These are phyloP conservation scores for Istiophorus platypterus DNA, from an alignment of 2,113 vertebrate genomes.

Conservation along the genomic window DNA sequence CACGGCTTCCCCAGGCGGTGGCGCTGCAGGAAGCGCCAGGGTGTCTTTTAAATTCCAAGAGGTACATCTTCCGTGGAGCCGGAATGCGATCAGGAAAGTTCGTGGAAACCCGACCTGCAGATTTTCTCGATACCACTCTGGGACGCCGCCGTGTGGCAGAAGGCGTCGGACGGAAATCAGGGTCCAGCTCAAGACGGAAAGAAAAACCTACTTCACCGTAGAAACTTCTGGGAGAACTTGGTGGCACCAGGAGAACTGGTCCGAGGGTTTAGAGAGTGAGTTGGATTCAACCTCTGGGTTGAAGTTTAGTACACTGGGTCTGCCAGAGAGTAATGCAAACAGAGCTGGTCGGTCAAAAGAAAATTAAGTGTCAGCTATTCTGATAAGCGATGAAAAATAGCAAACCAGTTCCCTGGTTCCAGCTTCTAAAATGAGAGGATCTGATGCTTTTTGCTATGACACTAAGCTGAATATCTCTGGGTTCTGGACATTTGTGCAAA, in stretches of 20 bases:
- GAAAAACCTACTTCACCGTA: too few relatives aligned
- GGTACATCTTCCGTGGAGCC: neutral
- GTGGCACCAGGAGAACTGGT: neutral
- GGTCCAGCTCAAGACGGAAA: too few relatives aligned
- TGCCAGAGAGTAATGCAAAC: neutral
- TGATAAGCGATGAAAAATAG: neutral
- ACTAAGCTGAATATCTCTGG: neutral
- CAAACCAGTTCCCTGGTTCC: neutral
- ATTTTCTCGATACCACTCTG: neutral
- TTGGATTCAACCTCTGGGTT: neutral
- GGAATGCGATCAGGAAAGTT: neutral
- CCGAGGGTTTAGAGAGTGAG: neutral
- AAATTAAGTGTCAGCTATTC: neutral
- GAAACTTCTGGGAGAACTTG: neutral
- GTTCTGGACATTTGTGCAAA: neutral
- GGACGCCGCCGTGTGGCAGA: neutral
- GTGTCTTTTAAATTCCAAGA: neutral
- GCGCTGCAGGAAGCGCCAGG: neutral
- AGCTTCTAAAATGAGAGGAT: neutral
- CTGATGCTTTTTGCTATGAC: neutral
- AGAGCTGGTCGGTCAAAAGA: neutral
- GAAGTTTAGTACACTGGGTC: neutral
- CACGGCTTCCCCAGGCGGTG: neutral
- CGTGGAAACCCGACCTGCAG: neutral
- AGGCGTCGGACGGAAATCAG: neutral